A percentile compares a stretch with the other conserved stretches of the same genome.
phyloP scores from a whole-genome alignment of 2,797 vertebrate genomes.

The Argentina silus region DNA sequence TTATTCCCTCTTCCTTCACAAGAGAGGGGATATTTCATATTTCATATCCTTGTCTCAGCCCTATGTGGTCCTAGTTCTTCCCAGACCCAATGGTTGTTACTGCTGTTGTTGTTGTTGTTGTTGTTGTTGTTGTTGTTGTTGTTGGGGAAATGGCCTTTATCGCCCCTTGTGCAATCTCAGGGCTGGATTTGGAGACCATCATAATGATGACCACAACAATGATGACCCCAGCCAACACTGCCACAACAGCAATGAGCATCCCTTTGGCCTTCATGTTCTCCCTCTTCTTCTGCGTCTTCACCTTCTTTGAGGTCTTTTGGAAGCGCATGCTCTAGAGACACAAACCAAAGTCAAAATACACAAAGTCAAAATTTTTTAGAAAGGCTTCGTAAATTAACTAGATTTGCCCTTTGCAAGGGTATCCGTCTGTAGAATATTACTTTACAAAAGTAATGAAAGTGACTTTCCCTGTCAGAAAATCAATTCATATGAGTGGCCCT shows the following conservation, averaged over 20 bases:
- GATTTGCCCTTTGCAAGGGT: too few species aligned
- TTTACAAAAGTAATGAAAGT: too few species aligned
- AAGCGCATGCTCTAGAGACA: background rate
- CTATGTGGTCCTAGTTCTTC: too few species aligned
- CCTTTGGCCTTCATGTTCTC: background rate
- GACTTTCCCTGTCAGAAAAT: too few species aligned
- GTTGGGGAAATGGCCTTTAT: background rate
- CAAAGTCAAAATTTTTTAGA: background rate
- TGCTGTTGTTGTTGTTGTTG: too few species aligned
- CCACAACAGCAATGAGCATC: background rate
- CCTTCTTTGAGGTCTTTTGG: background rate
- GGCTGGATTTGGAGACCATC: background rate
- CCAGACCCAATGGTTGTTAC: too few species aligned
- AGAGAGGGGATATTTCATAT: too few species aligned
- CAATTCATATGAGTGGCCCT: too few species aligned
- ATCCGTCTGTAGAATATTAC: too few species aligned
- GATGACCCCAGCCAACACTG: background rate
- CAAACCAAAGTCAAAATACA: background rate
- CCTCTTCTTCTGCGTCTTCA: background rate
- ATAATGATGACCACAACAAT: background rate
- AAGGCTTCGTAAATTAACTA: too few species aligned
- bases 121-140: background rate
- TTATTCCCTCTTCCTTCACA: too few species aligned
- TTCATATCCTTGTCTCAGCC: too few species aligned
- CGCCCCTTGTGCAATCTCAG: background rate